Percentiles rank a stretch among this genome's conserved stretches.
Conservation (phyloP, 2,888 invertebrate species). For the Ophonus ardosiacus region DNA sequence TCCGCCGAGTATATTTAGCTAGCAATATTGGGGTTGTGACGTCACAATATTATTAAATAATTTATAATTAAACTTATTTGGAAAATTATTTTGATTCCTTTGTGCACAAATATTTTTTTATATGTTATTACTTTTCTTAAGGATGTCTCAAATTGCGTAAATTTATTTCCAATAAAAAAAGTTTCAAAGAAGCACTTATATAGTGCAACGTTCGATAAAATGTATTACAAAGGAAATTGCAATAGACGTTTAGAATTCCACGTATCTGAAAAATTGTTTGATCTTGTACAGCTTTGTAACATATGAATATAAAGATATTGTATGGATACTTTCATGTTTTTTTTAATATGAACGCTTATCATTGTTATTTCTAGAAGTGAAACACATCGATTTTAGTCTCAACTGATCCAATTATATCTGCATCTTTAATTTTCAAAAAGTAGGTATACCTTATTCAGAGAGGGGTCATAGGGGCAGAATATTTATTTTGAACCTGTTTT, state of each 20-base stretch:
- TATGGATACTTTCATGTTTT: neutral
- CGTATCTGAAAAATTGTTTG: constrained; percentile 36
- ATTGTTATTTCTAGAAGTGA: constrained; percentile 9
- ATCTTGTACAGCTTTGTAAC: constrained; percentile 37
- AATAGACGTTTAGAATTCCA: constrained; percentile 40
- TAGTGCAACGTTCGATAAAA: constrained; percentile 47
- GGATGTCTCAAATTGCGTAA: constrained; percentile 19
- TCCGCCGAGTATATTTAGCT: too few species aligned
- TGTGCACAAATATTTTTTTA: too few species aligned
- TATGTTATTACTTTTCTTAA: neutral
- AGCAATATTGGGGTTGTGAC: too few species aligned
- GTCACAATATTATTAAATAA: too few species aligned
- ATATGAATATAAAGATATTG: constrained; percentile 2
- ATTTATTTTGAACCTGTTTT: too few species aligned
- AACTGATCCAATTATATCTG: too few species aligned
- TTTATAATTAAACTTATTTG: too few species aligned
- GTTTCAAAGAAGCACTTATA: constrained; percentile 40
- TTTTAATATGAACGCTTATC: neutral
- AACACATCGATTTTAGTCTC: too few species aligned
- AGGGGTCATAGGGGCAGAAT: too few species aligned
- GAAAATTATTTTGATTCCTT: too few species aligned
- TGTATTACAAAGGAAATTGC: constrained; percentile 40
- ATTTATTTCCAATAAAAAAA: constrained; percentile 38
- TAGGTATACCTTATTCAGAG: too few species aligned
- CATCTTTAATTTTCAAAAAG: too few species aligned